These are phyloP conservation scores for Tokudaia tokunoshimensis DNA, from an alignment of 2,797 vertebrate species.

Conservation along the genomic window DNA sequence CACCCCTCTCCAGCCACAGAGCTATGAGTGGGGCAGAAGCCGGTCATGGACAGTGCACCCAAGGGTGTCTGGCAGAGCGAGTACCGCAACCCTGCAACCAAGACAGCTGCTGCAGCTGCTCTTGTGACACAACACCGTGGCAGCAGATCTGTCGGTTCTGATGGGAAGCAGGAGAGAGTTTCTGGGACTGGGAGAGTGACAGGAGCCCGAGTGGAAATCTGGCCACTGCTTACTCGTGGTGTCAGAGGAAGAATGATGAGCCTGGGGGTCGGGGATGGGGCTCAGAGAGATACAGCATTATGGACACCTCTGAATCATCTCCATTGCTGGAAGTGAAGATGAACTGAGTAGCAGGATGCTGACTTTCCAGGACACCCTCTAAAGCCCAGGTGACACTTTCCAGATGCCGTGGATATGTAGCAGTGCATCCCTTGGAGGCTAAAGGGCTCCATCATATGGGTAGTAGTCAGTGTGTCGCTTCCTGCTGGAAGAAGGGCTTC, in stretches of 20 bases:
- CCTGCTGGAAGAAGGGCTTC: background rate
- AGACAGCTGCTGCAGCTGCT: background rate
- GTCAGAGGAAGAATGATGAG: background rate
- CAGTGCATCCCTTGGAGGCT: background rate
- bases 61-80: background rate
- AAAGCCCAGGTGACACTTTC: constrained; percentile 6
- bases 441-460: constrained; percentile 33
- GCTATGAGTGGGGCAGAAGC: rapidly evolving
- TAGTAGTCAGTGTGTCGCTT: background rate
- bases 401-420: constrained; percentile 6
- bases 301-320: background rate
- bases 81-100: rapidly evolving
- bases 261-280: background rate
- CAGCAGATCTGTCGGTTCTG: background rate
- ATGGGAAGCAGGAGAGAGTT: background rate
- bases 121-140: background rate
- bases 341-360: background rate
- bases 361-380: constrained; percentile 24
- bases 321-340: background rate
- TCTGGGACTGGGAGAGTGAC: background rate
- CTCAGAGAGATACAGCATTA: background rate
- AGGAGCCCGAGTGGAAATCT: background rate
- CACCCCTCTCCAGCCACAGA: background rate
- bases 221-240: background rate
- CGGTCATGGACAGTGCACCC: background rate